Evolutionary conservation across 2,113 vertebrate species (phyloP).

Genomic region (Erythrocercus mccallii): DNA sequence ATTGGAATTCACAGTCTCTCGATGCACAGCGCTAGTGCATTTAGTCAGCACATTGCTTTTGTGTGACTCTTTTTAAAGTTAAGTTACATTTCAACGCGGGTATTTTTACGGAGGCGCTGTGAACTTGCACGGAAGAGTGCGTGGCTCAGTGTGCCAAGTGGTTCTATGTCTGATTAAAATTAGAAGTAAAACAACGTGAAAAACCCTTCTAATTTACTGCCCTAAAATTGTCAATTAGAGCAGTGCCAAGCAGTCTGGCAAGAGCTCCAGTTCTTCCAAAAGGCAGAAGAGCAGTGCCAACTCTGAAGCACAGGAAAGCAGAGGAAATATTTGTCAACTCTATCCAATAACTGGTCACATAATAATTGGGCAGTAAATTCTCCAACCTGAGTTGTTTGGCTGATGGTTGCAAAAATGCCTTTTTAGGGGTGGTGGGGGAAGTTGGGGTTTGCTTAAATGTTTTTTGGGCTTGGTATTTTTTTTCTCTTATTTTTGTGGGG

Average conservation of each 20-base stretch:
- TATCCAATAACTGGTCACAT: constrained; percentile 2
- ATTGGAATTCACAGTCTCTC: constrained; percentile 60
- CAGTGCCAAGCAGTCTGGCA: constrained; percentile 62
- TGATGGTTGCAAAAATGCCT: neutral
- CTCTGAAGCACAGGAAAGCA: neutral
- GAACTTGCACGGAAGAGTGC: constrained; percentile 25
- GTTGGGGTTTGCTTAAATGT: neutral
- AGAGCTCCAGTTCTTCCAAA: constrained; percentile 48
- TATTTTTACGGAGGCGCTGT: constrained; percentile 24
- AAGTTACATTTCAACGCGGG: constrained; percentile 55
- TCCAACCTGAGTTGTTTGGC: neutral
- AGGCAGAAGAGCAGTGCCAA: constrained; percentile 27
- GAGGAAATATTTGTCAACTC: constrained; percentile 51
- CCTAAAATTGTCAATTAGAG: constrained; percentile 60
- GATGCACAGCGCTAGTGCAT: neutral
- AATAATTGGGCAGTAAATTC: constrained; percentile 39
- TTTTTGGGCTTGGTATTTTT: neutral
- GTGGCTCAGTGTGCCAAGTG: constrained; percentile 8
- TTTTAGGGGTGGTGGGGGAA: neutral
- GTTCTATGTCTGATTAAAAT: constrained; percentile 55
- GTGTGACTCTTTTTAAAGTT: constrained; percentile 51
- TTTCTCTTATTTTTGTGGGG: neutral
- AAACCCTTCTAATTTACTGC: constrained; percentile 60
- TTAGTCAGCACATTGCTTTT: constrained; percentile 51
- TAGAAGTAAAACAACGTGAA: constrained; percentile 59